Conservation (phyloP, 2,113 vertebrate genomes). For the Neofelis nebulosa region DNA sequence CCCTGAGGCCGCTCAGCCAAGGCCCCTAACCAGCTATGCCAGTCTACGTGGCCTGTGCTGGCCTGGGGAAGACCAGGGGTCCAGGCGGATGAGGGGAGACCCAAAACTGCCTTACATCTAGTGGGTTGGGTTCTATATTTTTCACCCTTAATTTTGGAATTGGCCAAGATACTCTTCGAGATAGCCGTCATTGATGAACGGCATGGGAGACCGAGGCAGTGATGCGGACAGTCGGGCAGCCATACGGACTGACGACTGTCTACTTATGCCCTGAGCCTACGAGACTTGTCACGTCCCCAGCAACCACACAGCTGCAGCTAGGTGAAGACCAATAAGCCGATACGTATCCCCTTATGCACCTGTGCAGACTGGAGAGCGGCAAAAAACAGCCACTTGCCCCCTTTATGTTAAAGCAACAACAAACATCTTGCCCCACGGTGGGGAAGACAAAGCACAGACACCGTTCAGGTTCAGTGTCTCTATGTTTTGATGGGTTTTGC, state of each 20-base stretch:
- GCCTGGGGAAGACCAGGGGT: not conserved
- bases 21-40: no score
- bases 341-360: fast-evolving
- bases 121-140: fast-evolving
- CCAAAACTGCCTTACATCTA: not conserved
- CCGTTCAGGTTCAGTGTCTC: not conserved
- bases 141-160: not conserved
- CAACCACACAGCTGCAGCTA: fast-evolving
- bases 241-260: not conserved
- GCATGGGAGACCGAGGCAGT: fast-evolving
- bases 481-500: not conserved
- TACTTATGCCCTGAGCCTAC: not conserved
- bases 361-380: fast-evolving
- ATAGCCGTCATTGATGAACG: not conserved
- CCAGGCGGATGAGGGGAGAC: not conserved
- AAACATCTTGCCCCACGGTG: fast-evolving
- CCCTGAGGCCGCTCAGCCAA: not conserved
- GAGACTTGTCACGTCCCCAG: fast-evolving
- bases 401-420: not conserved
- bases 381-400: not conserved
- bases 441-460: not conserved
- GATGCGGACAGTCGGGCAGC: not conserved
- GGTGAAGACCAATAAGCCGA: no score
- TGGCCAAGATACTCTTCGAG: not conserved
- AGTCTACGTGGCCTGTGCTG: fast-evolving